Conservation (phyloP, 2,797 vertebrate species). For the Remorina albescens region DNA sequence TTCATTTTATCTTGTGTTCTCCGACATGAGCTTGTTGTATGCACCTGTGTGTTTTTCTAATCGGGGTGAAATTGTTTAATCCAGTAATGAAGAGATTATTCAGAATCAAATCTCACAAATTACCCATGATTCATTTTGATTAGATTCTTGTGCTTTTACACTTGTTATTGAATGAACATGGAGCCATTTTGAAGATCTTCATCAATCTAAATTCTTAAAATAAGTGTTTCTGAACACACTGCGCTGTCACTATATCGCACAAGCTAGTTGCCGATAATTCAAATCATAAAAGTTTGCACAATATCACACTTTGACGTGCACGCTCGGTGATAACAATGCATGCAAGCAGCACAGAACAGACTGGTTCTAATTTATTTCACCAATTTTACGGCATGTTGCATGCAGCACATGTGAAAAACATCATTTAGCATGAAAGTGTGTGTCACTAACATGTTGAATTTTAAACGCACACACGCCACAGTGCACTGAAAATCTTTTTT, state of each 20-base stretch:
- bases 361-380: slow-evolving; percentile 30
- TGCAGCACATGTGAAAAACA: slow-evolving; percentile 43
- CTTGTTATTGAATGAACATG: neutral
- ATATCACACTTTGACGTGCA: neutral
- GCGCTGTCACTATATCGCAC: neutral
- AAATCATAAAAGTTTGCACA: slow-evolving; percentile 9
- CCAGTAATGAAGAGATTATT: slow-evolving; percentile 5
- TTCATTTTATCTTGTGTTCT: neutral
- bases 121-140: slow-evolving; percentile 1
- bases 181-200: neutral
- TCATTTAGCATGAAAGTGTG: slow-evolving; percentile 53
- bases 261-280: neutral
- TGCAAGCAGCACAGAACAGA: slow-evolving; percentile 8
- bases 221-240: neutral
- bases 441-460: slow-evolving; percentile 63
- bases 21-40: slow-evolving; percentile 4
- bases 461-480: slow-evolving; percentile 40
- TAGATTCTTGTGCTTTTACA: slow-evolving; percentile 1
- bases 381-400: slow-evolving; percentile 21
- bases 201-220: slow-evolving; percentile 9
- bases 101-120: slow-evolving; percentile 18
- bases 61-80: neutral
- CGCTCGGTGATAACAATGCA: neutral
- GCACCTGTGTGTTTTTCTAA: slow-evolving; percentile 22
- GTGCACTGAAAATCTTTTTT: slow-evolving; percentile 48